Base-by-base conservation (phyloP, 2,797 vertebrate genomes). In the Acanthurus lineatus region DNA sequence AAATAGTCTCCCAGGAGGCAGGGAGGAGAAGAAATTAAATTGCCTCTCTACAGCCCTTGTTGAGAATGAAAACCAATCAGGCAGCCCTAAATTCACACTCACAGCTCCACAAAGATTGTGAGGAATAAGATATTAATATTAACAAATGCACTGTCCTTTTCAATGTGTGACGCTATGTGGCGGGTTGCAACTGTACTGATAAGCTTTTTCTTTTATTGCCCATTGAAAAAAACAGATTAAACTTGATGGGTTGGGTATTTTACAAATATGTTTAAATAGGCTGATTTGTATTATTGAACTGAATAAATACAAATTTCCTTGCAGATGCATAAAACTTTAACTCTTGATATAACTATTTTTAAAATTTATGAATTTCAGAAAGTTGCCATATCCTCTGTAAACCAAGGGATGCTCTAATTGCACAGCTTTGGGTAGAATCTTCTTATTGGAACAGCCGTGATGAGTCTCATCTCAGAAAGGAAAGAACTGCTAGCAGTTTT, bases 41-140 rank as follows among this genome's bases (percentile, higher is more conserved):
- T 93, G 92, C 85, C 82, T 91, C 85, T 90, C 88, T 79, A 80
- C 84, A 79, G 76, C 57, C n/a, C 76, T 86, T 88, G 87, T 92
- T 91, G 88, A 78, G 86, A 87, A 89, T 85, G 86, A 92, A 92
- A 93, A 92, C 88, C 88, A 85, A 92, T 94, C 86, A 90, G 82
- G 54, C 75, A 65, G 68, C 66, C 80, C 71, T 90, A 82, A 45
- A 82, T 89, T 90, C 87, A 74, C 73, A 84, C 62, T 84, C 80
- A 82, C 75, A 73, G 73, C 77, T 62, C 70, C 63, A 75, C 88
- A 74, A 81, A 89, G 84, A 92, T 79, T 82, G 86, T 52, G 69
- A 83, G 76, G 68, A 90, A 88, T 91, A 90, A 89, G 86, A 86
- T 89, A 91, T 88, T 81, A 86, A 63, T 64, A 80, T 85, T 87